Evolutionary conservation across 2,797 vertebrate genomes (phyloP), one percentile per base, ranked within the genome.

Genomic region (Alcedo atthis): DNA sequence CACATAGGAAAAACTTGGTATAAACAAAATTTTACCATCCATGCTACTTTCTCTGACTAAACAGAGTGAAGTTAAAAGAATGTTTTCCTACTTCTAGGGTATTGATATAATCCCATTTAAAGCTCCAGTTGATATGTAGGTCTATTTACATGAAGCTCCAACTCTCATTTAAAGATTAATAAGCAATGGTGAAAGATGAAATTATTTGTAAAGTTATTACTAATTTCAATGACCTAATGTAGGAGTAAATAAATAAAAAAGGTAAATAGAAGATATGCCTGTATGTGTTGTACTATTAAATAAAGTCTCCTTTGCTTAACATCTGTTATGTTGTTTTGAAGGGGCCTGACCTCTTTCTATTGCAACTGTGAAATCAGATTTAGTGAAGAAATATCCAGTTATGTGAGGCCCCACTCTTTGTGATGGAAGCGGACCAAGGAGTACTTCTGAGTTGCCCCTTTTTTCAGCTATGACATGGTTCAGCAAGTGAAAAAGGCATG

Each of bases 161-260:
- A 43, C 19, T 76, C 43, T 69, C 54, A 62, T 53, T 90, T 84
- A 81, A 84, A 53, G 37, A 88, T 85, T 84, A 84, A 79, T 81
- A 90, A 87, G 15, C 62, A 57, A n/a, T 61, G 10, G n/a, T 78
- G 61, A 80, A 92, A 90, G 55, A 66, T 35, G 10, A 89, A 86
- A 86, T 43, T 0, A 63, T 73, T 88, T 71, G 10, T 64, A 74
- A 86, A 67, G 22, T 58, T 78, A 28, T 69, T 83, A 43, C 42
- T 75, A 58, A 28, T 51, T 92, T 86, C 17, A 83, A 17, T 80
- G 80, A n/a, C n/a, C 57, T 88, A 14, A 76, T 55, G 10, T 74
- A 79, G 68, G 68, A 92, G 53, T 88, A 91, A 79, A 69, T 55
- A 51, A 83, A 87, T 9, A 68, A 59, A 51, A 82, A 82, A 68